These are phyloP conservation scores for Aldrovandia affinis DNA, from an alignment of 2,797 vertebrate species.

Conservation along the genomic window DNA sequence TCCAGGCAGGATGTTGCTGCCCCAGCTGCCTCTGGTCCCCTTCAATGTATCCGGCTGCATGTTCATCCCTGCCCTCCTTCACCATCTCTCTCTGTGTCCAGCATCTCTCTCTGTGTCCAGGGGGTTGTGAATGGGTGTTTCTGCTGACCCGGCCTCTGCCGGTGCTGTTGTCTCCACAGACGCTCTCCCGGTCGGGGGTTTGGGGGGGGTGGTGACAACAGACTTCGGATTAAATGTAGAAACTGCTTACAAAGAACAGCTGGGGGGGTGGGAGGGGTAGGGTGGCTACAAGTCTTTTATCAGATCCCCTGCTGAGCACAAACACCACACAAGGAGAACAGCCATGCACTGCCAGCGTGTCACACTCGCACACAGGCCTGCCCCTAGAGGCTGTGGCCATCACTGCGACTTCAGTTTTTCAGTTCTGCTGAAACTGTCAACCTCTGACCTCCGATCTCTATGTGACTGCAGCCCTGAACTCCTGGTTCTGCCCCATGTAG, in stretches of 20 bases:
- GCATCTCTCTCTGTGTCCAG: not conserved
- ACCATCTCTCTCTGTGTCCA: constrained; percentile 4
- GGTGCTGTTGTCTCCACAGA: not conserved
- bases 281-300: not conserved
- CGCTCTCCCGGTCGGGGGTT: not conserved
- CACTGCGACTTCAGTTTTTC: not conserved
- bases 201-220: not conserved
- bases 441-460: not conserved
- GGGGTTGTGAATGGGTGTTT: not conserved
- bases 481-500: not conserved
- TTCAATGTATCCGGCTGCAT: not conserved
- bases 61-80: not conserved
- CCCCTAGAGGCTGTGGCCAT: no score
- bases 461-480: not conserved
- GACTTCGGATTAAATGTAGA: not conserved
- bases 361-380: no score
- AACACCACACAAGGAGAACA: not conserved
- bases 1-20: constrained; percentile 50
- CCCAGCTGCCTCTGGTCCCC: not conserved
- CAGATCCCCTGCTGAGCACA: not conserved
- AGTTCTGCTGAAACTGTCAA: not conserved
- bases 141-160: not conserved
- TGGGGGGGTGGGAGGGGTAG: not conserved
- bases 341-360: not conserved
- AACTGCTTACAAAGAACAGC: constrained; percentile 16